These are phyloP conservation scores for Brachionus asplanchnoidis DNA, from an alignment of 1,140 invertebrate species.

Conservation along the genomic window DNA sequence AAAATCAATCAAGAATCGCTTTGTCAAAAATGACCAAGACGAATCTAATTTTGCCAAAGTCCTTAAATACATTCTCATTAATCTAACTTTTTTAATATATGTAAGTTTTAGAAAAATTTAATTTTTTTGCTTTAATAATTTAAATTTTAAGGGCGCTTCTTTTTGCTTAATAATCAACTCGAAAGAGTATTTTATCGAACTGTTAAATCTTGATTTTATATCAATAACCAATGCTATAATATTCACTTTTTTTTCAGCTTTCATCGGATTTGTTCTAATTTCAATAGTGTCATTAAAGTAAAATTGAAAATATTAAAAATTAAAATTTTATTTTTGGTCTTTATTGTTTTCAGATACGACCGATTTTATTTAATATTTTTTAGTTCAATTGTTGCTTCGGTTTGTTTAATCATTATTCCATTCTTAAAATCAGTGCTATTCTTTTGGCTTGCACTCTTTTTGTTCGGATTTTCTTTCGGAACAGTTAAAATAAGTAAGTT, in stretches of 20 bases:
- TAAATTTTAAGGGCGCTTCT: background rate
- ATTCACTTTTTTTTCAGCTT: background rate
- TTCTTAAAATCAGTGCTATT: background rate
- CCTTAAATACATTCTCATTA: slow-evolving; percentile 2
- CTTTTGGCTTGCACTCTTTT: background rate
- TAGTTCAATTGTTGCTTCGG: background rate
- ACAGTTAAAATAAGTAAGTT: slow-evolving; percentile 23
- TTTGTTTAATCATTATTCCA: slow-evolving; percentile 18
- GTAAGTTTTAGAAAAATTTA: background rate
- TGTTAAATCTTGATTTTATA: slow-evolving; percentile 27
- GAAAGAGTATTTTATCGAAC: slow-evolving; percentile 20
- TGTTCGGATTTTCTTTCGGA: slow-evolving; percentile 21
- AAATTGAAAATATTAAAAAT: background rate
- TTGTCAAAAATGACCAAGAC: background rate
- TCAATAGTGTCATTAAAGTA: slow-evolving; percentile 4
- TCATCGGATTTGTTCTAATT: background rate
- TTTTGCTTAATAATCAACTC: slow-evolving; percentile 28
- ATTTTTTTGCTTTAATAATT: background rate
- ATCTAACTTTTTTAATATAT: slow-evolving; percentile 1
- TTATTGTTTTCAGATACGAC: background rate
- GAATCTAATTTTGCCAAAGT: slow-evolving; percentile 8
- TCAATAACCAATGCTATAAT: background rate
- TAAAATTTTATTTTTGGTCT: background rate
- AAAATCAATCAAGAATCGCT: background rate
- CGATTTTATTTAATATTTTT: slow-evolving; percentile 28